Conservation (phyloP, 53 echinoderm and acorn worm genomes). For the Henricia sp. region DNA sequence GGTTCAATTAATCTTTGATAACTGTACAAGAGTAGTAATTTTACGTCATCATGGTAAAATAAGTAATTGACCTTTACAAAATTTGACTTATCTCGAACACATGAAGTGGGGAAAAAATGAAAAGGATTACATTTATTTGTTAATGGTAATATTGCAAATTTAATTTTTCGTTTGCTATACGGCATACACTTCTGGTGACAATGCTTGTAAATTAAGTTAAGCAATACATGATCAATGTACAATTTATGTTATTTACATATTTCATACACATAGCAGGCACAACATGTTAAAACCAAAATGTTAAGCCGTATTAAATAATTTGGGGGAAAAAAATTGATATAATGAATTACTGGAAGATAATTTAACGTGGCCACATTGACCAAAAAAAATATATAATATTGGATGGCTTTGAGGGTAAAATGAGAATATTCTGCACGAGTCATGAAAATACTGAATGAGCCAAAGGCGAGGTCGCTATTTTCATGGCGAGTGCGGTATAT, state of each 20-base stretch:
- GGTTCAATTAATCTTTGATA: no score
- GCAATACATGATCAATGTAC: slow-evolving; percentile 8
- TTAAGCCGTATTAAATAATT: no score
- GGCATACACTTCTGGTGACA: slow-evolving; percentile 32
- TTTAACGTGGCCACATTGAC: no score
- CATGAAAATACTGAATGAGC: no score
- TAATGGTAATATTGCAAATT: slow-evolving; percentile 41
- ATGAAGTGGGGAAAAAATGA: not conserved
- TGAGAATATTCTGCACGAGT: no score
- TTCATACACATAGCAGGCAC: not conserved
- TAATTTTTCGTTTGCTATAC: slow-evolving; percentile 28
- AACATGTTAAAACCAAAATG: not conserved
- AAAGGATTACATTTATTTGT: not conserved
- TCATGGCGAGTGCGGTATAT: no score
- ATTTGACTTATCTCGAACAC: not conserved
- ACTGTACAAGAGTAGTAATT: not conserved
- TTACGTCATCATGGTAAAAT: not conserved
- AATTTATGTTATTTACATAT: not conserved
- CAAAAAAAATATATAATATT: no score
- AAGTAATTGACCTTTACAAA: not conserved
- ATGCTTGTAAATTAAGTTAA: slow-evolving; percentile 36
- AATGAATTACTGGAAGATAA: not conserved
- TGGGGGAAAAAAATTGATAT: not conserved
- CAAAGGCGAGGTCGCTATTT: no score
- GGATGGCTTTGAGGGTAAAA: no score